Conservation (phyloP, 2,113 vertebrate species). For the Lagopus muta region DNA sequence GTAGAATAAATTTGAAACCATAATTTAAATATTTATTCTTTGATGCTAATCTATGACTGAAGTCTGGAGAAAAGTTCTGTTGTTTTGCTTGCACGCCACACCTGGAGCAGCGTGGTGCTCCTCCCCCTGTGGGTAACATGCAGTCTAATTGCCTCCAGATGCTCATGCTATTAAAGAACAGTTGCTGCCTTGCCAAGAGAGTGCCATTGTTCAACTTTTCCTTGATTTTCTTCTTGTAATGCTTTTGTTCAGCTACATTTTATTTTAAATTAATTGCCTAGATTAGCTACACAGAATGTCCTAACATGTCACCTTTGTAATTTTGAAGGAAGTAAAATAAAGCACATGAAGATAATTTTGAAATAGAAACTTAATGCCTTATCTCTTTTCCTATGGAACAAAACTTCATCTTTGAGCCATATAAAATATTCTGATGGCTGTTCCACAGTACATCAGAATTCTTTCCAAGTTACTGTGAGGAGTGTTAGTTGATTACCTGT, state of each 20-base stretch:
- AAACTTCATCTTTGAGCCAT: not conserved
- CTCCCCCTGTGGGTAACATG: not conserved
- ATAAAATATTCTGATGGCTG: not conserved
- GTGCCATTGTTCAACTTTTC: not conserved
- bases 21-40: not conserved
- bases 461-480: not conserved
- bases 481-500: not conserved
- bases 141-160: not conserved
- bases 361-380: conserved; percentile 8
- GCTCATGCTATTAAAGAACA: not conserved
- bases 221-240: not conserved
- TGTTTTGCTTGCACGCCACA: not conserved
- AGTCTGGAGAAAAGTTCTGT: not conserved
- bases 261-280: conserved; percentile 1
- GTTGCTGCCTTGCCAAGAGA: conserved; percentile 4
- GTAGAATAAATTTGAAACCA: not conserved
- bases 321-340: not conserved
- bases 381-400: not conserved
- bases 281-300: not conserved
- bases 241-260: not conserved
- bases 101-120: not conserved
- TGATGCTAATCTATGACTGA: not conserved
- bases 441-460: not conserved
- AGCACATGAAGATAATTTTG: not conserved
- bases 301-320: not conserved